Evolutionary conservation across 2,888 invertebrate genomes (phyloP).

Genomic region (Heliconius charithonia): DNA sequence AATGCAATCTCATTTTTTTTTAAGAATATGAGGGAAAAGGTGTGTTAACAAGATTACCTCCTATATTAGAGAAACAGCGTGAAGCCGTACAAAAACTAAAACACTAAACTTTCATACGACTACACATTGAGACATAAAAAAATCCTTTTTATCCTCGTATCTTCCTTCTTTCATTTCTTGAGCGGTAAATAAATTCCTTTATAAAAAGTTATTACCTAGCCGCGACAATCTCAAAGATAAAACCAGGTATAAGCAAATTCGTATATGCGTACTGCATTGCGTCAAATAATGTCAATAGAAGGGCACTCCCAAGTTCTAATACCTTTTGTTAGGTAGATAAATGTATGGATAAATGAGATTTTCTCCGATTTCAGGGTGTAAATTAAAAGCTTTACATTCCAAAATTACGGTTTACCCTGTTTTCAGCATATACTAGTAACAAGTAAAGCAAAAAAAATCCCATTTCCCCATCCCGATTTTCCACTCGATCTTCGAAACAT

Average conservation of each 20-base stretch:
- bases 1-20: not conserved
- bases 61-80: not conserved
- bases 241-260: slow-evolving; percentile 43
- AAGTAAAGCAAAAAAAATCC: not conserved
- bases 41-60: not conserved
- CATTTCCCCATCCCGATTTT: not conserved
- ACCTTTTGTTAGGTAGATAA: slow-evolving; percentile 1
- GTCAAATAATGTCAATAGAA: slow-evolving; percentile 53
- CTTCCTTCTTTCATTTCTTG: not conserved
- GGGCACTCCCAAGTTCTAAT: slow-evolving; percentile 43
- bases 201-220: slow-evolving; percentile 37
- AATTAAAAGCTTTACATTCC: not conserved
- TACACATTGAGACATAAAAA: not conserved
- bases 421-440: not conserved
- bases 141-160: slow-evolving; percentile 7
- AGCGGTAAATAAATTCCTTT: slow-evolving; percentile 22
- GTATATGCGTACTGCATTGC: slow-evolving; percentile 50
- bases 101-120: not conserved
- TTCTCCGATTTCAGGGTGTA: not conserved
- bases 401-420: too few species aligned
- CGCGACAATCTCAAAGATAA: slow-evolving; percentile 38
- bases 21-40: too few species aligned
- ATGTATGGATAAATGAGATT: not conserved
- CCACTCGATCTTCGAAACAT: not conserved
- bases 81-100: not conserved